These are phyloP conservation scores for Antechinus flavipes DNA, from an alignment of 2,113 vertebrate genomes.

Conservation along the genomic window DNA sequence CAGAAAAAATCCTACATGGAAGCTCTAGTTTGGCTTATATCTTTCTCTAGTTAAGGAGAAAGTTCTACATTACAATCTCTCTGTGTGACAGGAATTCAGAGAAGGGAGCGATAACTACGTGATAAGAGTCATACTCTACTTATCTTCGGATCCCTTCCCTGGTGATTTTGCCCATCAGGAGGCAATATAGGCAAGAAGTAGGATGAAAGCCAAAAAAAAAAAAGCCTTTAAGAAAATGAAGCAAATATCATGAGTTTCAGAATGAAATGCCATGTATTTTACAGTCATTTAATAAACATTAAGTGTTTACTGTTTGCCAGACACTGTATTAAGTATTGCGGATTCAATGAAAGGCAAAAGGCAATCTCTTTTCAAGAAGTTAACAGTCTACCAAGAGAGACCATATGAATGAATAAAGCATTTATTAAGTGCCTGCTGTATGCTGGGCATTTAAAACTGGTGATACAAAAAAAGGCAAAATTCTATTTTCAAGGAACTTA, in stretches of 20 bases:
- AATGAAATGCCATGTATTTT: neutral
- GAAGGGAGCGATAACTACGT: neutral
- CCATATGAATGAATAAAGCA: too few species aligned
- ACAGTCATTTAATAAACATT: neutral
- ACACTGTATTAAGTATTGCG: too few species aligned
- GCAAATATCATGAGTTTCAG: neutral
- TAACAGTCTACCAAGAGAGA: too few species aligned
- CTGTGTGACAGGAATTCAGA: conserved; percentile 2
- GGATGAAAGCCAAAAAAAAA: neutral
- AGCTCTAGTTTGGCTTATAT: neutral
- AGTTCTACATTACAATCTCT: conserved; percentile 55
- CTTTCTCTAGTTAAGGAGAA: conserved; percentile 52
- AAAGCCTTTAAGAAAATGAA: neutral
- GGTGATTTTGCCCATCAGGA: neutral
- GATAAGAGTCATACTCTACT: neutral
- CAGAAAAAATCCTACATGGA: neutral
- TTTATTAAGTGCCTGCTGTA: too few species aligned
- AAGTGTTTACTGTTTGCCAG: neutral
- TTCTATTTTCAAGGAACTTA: neutral
- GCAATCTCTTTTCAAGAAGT: too few species aligned
- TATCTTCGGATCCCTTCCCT: neutral
- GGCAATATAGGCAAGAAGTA: neutral
- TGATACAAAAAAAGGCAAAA: neutral
- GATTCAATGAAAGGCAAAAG: too few species aligned
- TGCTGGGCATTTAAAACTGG: neutral